Percentiles rank a stretch among this genome's conserved stretches.
Evolutionary conservation across 23 tunicate species (phyloP).

Genomic region (Halocynthia roretzi): DNA sequence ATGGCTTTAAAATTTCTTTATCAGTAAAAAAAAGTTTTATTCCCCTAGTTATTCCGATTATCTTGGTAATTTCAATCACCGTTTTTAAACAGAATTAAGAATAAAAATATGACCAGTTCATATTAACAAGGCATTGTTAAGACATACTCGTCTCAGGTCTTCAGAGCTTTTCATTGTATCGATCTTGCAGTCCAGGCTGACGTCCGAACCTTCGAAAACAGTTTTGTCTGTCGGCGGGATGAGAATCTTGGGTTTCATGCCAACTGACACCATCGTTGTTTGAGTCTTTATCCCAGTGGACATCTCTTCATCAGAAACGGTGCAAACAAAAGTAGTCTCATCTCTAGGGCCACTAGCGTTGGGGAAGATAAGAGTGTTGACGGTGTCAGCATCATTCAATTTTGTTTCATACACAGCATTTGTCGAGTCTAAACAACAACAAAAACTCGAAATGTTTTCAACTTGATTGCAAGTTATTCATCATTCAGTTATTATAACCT

Average conservation of each 20-base stretch:
- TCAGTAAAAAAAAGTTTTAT: too few relatives aligned
- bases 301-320: not conserved
- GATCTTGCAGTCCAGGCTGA: conserved; percentile 35
- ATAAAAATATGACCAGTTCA: too few relatives aligned
- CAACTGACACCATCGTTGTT: conserved; percentile 30
- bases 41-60: too few relatives aligned
- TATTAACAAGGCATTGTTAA: too few relatives aligned
- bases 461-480: not conserved
- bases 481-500: too few relatives aligned
- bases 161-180: not conserved
- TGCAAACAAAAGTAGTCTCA: conserved; percentile 15
- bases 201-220: conserved; percentile 35
- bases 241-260: conserved; percentile 27
- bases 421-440: not conserved
- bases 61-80: too few relatives aligned
- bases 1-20: too few relatives aligned
- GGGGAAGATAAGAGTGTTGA: not conserved
- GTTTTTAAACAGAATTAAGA: too few relatives aligned
- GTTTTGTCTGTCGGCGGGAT: conserved; percentile 30
- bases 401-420: not conserved
- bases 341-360: conserved; percentile 8
- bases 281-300: not conserved
- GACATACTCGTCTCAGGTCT: too few relatives aligned
- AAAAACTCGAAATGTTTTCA: not conserved
- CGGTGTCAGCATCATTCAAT: conserved; percentile 5